These are phyloP conservation scores for Labrus mixtus DNA, from an alignment of 2,113 vertebrate species.

Conservation along the genomic window DNA sequence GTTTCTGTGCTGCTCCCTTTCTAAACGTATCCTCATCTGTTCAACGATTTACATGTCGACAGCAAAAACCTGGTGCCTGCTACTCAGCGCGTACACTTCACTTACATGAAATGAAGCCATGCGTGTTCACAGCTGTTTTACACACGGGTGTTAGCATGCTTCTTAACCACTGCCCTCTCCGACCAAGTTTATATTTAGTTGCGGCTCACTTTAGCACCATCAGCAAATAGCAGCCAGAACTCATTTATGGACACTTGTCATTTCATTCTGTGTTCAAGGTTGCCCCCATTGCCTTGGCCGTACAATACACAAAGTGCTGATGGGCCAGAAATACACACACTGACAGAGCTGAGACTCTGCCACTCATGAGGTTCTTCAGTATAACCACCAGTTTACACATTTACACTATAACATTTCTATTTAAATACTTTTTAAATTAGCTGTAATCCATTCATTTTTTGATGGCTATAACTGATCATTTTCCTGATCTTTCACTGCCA, in stretches of 20 bases:
- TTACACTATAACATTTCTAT: neutral
- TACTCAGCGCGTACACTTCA: conserved; percentile 8
- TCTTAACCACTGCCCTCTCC: conserved; percentile 46
- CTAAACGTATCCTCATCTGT: conserved; percentile 12
- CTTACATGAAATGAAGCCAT: conserved; percentile 20
- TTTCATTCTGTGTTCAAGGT: conserved; percentile 57
- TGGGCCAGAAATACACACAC: conserved; percentile 37
- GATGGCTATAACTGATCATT: no score
- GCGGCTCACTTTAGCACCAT: conserved; percentile 52
- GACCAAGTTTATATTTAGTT: conserved; percentile 73
- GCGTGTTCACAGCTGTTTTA: conserved; percentile 67
- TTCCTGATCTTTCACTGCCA: neutral
- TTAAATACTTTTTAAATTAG: no score
- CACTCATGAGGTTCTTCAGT: neutral
- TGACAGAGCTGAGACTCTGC: conserved; percentile 11
- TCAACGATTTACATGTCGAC: neutral
- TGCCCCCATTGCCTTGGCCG: conserved; percentile 13
- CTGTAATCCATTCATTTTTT: neutral
- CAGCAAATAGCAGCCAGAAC: conserved; percentile 70
- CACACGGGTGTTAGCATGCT: conserved; percentile 47
- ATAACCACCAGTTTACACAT: no score
- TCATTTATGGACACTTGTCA: conserved; percentile 67
- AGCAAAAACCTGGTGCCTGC: conserved; percentile 48
- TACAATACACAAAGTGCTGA: conserved; percentile 44
- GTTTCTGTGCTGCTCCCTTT: neutral